A percentile compares a stretch with the other conserved stretches of the same genome.
Evolutionary conservation across 2,888 invertebrate species (phyloP).

Genomic region (Osedax frankpressi): DNA sequence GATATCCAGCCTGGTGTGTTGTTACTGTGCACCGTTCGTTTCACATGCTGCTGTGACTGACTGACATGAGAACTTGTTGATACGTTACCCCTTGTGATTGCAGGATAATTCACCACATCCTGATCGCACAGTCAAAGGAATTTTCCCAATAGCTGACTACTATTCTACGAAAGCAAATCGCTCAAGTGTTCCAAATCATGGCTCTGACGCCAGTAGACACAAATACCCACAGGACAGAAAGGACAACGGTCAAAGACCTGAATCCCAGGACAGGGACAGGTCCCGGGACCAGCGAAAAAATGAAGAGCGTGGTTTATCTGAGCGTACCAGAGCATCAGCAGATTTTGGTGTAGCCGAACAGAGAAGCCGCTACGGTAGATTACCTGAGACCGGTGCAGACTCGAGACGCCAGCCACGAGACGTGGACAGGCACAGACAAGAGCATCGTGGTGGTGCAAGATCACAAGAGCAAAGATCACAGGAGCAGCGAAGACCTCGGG

Average conservation of each 20-base stretch:
- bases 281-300: background rate
- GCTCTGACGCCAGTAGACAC: background rate
- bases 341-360: conserved; percentile 3
- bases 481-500: conserved; percentile 4
- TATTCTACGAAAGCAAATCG: background rate
- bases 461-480: conserved; percentile 4
- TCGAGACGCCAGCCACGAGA: background rate
- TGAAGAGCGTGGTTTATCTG: conserved; percentile 1
- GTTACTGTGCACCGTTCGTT: conserved; percentile 1
- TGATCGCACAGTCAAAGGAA: conserved; percentile 9
- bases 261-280: background rate
- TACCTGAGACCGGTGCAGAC: background rate
- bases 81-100: conserved; percentile 4
- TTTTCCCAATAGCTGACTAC: conserved; percentile 9
- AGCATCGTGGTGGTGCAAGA: background rate
- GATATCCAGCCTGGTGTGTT: background rate
- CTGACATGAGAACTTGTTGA: background rate
- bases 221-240: conserved; percentile 4
- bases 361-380: background rate
- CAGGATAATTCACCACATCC: background rate
- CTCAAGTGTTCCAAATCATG: background rate
- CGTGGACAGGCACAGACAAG: conserved; percentile 1
- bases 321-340: conserved; percentile 1
- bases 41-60: background rate
- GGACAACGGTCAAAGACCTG: background rate